A percentile compares a stretch with the other conserved stretches of the same genome.
phyloP scores from a whole-genome alignment of 2,888 invertebrate genomes.

The Congeria kusceri region DNA sequence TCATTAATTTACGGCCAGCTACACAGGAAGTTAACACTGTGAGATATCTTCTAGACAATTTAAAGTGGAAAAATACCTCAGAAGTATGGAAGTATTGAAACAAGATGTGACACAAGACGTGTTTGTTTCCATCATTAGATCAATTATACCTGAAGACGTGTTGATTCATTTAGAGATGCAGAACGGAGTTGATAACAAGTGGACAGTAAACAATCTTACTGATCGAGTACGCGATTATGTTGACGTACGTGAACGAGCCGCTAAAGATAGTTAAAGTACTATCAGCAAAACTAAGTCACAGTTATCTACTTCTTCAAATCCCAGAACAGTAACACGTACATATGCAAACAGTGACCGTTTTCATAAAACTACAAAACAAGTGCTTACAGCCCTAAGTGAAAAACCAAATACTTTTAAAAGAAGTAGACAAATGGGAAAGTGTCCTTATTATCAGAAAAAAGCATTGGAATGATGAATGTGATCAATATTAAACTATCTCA shows the following conservation, averaged over 20 bases:
- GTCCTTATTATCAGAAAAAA: slow-evolving; percentile 4
- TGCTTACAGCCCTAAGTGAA: background rate
- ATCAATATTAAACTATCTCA: slow-evolving; percentile 18
- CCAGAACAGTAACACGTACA: too few species aligned
- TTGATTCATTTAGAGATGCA: slow-evolving; percentile 32
- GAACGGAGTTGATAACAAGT: slow-evolving; percentile 6
- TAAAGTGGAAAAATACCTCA: slow-evolving; percentile 5
- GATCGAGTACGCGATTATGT: background rate
- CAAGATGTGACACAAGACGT: slow-evolving; percentile 34
- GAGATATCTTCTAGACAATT: slow-evolving; percentile 14
- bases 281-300: too few species aligned
- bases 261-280: too few species aligned
- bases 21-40: slow-evolving; percentile 26
- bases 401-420: background rate
- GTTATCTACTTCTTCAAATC: too few species aligned
- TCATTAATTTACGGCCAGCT: slow-evolving; percentile 33
- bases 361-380: too few species aligned
- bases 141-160: slow-evolving; percentile 21
- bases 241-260: too few species aligned
- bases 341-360: too few species aligned
- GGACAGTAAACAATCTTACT: background rate
- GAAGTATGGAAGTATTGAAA: slow-evolving; percentile 22
- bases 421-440: background rate
- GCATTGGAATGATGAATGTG: slow-evolving; percentile 46
- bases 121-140: slow-evolving; percentile 31